Conservation (phyloP, 2,888 invertebrate genomes). For the Watsonalla binaria region DNA sequence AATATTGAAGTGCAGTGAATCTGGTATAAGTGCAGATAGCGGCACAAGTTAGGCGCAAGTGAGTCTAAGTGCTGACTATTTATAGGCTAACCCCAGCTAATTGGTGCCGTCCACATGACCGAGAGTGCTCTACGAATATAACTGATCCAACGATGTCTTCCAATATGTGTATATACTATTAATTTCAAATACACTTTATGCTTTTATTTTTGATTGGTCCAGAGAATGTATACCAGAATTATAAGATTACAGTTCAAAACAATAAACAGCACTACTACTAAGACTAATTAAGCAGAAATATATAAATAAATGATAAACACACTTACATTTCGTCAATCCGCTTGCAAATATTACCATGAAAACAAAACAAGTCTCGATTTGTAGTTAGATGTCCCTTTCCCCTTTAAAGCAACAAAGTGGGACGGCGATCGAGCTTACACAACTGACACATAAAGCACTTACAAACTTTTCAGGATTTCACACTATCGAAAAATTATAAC, state of each 20-base stretch:
- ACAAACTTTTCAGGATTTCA: conserved; percentile 58
- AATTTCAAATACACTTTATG: too few species aligned
- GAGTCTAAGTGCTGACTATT: conserved; percentile 61
- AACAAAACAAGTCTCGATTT: conserved; percentile 62
- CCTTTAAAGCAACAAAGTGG: conserved; percentile 58
- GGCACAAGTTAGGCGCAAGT: conserved; percentile 52
- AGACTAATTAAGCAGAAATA: conserved; percentile 6
- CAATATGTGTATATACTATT: not conserved
- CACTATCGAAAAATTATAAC: conserved; percentile 42
- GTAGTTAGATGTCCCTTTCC: conserved; percentile 62
- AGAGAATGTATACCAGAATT: too few species aligned
- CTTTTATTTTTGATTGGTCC: too few species aligned
- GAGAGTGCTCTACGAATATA: conserved; percentile 45
- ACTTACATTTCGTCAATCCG: conserved; percentile 65
- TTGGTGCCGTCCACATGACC: conserved; percentile 56
- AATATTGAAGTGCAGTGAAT: not conserved
- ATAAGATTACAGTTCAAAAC: too few species aligned
- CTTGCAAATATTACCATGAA: conserved; percentile 64
- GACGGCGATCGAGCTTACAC: conserved; percentile 56
- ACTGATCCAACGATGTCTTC: not conserved
- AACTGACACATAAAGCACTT: conserved; percentile 73
- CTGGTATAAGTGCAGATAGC: conserved; percentile 19
- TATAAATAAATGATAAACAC: conserved; percentile 19
- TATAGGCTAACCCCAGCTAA: conserved; percentile 59
- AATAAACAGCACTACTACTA: not conserved